These are phyloP conservation scores for Heliothis subflexa DNA, from an alignment of 1,140 invertebrate genomes.

Conservation along the genomic window DNA sequence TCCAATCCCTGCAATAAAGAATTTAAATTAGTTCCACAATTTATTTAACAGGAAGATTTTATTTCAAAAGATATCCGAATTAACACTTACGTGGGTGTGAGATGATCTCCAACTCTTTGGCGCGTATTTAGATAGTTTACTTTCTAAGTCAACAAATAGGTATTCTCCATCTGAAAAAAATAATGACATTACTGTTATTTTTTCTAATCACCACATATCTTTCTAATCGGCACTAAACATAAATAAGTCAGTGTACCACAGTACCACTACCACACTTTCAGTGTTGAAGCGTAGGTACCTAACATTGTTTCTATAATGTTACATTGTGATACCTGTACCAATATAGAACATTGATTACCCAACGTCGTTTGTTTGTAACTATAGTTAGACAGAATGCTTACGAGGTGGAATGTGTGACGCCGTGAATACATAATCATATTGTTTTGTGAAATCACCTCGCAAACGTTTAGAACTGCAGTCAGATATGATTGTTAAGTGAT, in stretches of 20 bases:
- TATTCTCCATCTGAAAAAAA: conserved; percentile 96
- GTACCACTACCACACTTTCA: not conserved
- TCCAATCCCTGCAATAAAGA: conserved; percentile 92
- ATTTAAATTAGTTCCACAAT: conserved; percentile 32
- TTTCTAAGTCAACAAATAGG: conserved; percentile 96
- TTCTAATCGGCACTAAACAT: not conserved
- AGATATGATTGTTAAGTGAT: not conserved
- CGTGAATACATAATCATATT: conserved; percentile 51
- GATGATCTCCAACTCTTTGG: conserved; percentile 98
- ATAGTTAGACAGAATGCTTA: conserved; percentile 54
- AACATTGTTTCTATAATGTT: conserved; percentile 26
- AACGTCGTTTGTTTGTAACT: conserved; percentile 53
- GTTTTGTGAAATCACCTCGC: conserved; percentile 47
- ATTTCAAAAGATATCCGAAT: not conserved
- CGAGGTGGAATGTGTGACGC: conserved; percentile 51
- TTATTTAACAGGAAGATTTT: not conserved
- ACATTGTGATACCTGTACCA: conserved; percentile 47
- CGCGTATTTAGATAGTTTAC: conserved; percentile 97
- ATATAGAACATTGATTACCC: conserved; percentile 57
- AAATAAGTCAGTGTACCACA: not conserved
- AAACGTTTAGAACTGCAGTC: conserved; percentile 32
- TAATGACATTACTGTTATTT: not conserved
- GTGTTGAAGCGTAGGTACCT: not conserved
- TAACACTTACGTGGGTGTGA: conserved; percentile 93
- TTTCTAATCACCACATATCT: not conserved